A percentile compares a stretch with the other conserved stretches of the same genome.
These are phyloP conservation scores for Macquaria australasica DNA, from an alignment of 2,113 vertebrate genomes.

Conservation along the genomic window DNA sequence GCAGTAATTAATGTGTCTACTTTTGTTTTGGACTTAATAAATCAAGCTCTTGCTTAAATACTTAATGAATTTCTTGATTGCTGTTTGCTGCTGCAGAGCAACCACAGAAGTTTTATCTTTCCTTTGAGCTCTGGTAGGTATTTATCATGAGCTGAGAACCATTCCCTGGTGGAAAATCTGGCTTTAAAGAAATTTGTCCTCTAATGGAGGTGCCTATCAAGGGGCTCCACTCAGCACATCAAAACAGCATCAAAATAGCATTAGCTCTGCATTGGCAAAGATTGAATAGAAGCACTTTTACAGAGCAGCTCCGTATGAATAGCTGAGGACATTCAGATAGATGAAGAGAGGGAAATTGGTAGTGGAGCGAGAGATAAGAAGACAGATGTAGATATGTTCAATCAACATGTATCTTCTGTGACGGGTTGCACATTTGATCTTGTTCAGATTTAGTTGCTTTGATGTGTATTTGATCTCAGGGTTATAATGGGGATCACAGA, in stretches of 20 bases:
- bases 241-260: constrained; percentile 41
- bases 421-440: constrained; percentile 73
- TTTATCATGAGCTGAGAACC: not conserved
- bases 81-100: not conserved
- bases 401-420: constrained; percentile 60
- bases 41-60: constrained; percentile 21
- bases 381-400: constrained; percentile 51
- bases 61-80: constrained; percentile 7
- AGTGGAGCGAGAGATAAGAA: constrained; percentile 43
- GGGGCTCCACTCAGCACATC: constrained; percentile 44
- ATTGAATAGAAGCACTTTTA: constrained; percentile 35
- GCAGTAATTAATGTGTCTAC: constrained; percentile 16
- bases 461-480: constrained; percentile 65
- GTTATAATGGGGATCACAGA: constrained; percentile 64
- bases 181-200: constrained; percentile 31
- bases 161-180: not conserved
- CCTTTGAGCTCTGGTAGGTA: not conserved
- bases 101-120: not conserved
- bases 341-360: constrained; percentile 46
- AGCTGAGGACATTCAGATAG: constrained; percentile 50
- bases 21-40: not conserved
- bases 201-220: constrained; percentile 46
- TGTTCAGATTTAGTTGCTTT: constrained; percentile 65
- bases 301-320: constrained; percentile 38
- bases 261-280: not conserved